These are phyloP conservation scores for Hydrophis major DNA, from an alignment of 2,797 vertebrate species.

Conservation along the genomic window DNA sequence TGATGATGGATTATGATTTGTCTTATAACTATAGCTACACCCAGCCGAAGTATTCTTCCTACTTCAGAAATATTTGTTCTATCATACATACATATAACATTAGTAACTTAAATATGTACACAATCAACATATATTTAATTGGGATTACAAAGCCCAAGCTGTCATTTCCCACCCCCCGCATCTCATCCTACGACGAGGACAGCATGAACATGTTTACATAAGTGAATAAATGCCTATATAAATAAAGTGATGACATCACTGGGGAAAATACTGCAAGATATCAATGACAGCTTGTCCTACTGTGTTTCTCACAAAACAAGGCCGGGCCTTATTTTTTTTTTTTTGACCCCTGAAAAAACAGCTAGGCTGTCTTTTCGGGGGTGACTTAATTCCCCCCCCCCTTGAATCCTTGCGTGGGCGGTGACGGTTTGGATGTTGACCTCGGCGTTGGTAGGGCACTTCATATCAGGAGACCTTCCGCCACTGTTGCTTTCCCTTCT, in stretches of 20 bases:
- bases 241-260: not conserved
- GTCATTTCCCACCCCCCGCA: not conserved
- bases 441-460: too few relatives aligned
- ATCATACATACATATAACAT: not conserved
- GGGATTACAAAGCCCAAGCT: not conserved
- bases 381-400: too few relatives aligned
- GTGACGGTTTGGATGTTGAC: too few relatives aligned
- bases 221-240: not conserved
- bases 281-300: not conserved
- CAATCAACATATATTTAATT: not conserved
- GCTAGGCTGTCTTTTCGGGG: too few relatives aligned
- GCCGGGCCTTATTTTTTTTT: too few relatives aligned
- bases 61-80: not conserved
- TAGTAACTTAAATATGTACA: not conserved
- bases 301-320: too few relatives aligned
- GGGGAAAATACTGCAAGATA: not conserved
- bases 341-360: too few relatives aligned
- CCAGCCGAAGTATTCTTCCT: not conserved
- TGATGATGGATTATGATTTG: not conserved
- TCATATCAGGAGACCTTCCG: too few relatives aligned
- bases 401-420: too few relatives aligned
- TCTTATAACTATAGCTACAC: not conserved
- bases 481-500: too few relatives aligned
- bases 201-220: not conserved
- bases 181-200: not conserved